Conservation (phyloP, 2,113 vertebrate genomes). For the Raja brachyura region DNA sequence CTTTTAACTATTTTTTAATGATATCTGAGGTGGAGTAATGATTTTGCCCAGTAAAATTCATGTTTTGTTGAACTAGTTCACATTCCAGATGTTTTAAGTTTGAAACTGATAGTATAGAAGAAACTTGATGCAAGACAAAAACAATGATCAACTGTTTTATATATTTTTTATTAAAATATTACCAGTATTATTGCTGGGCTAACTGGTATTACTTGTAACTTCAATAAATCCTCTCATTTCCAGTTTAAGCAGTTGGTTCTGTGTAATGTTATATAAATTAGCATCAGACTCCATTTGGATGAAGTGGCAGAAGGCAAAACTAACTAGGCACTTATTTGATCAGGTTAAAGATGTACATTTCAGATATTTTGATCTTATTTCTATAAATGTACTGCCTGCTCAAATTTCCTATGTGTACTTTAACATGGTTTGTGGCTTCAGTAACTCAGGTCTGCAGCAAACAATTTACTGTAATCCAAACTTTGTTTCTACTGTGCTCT, state of each 20-base stretch:
- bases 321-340: background rate
- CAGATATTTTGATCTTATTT: no score
- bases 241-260: background rate
- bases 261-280: background rate
- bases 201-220: background rate
- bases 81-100: slow-evolving; percentile 1
- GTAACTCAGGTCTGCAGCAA: background rate
- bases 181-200: background rate
- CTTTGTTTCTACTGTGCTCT: background rate
- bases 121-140: background rate
- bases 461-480: background rate
- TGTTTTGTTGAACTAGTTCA: background rate
- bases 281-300: no score
- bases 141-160: background rate
- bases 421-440: background rate
- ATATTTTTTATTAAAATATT: background rate
- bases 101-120: background rate
- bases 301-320: background rate
- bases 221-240: background rate
- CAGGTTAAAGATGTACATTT: background rate
- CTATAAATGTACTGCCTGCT: no score
- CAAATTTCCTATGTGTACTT: background rate
- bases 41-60: background rate
- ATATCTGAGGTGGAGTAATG: background rate
- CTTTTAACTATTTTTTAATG: background rate